Base-by-base conservation (phyloP, 1,140 invertebrate genomes). In the Drosophila hydei region DNA sequence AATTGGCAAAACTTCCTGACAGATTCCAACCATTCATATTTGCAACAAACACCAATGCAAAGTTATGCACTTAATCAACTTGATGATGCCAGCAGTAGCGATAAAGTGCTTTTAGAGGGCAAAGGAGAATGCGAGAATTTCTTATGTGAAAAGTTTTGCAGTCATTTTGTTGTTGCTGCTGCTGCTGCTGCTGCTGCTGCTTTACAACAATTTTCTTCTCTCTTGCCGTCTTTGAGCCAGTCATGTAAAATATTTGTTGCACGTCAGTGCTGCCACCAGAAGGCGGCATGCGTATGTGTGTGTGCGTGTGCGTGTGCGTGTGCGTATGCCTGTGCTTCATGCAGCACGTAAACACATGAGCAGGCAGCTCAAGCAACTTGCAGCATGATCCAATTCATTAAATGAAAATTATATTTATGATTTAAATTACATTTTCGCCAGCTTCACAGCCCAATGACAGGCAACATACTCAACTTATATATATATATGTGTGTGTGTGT, bases 351-450 rank as follows among this genome's bases (percentile, higher is more conserved):
- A 19, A 43, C 58, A 52, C 52, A 51, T 48, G 8, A 30, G 11
- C 36, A n/a, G 3, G 54, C 50, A 43, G 45, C 45, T 36, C 43
- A 51, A 58, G 48, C 33, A 75, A 59, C 47, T 61, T 65, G 54
- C 55, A 61, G 65, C 63, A 58, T 85, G 75, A 85, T 85, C 81
- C 77, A 85, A 85, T 87, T 87, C 83, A 87, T 87, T 87, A 87
- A 75, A 81, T 60, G 71, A 72, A 85, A 88, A 87, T 87, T 81
- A 88, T 81, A 87, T 87, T 87, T 77, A 77, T 87, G 81, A 87
- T 87, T 87, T 72, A 87, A 81, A 87, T 81, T 81, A 67, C 83
- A 87, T 81, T 80, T 88, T 72, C 50, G 62, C 62, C 5, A 45
- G 56, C 50, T 43, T 61, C 43, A n/a, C 55, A 55, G n/a, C n/a